Conservation (phyloP, 2,888 invertebrate species). For the Lasioglossum morio region DNA sequence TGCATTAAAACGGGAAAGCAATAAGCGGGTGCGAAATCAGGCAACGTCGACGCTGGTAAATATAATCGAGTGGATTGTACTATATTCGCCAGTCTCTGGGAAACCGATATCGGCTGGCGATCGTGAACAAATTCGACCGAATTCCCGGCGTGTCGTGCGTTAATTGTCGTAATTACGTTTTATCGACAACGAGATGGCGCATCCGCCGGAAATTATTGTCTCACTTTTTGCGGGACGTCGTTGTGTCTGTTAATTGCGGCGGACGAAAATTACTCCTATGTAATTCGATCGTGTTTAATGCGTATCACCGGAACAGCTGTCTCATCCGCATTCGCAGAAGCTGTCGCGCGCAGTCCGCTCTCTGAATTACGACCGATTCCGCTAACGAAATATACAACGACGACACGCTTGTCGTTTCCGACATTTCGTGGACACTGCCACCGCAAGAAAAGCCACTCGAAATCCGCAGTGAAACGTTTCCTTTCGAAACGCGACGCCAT, state of each 20-base stretch:
- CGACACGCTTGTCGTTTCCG: neutral
- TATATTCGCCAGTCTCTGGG: neutral
- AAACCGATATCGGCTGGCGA: conserved; percentile 8
- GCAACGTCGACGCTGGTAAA: conserved; percentile 5
- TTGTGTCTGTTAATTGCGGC: conserved; percentile 43
- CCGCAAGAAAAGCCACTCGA: neutral
- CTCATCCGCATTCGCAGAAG: conserved; percentile 3
- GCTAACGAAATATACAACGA: conserved; percentile 13
- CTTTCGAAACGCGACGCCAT: neutral
- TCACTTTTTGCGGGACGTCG: conserved; percentile 46
- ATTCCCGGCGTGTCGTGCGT: conserved; percentile 43
- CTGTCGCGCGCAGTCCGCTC: conserved; percentile 4
- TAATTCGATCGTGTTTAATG: conserved; percentile 42
- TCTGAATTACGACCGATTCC: conserved; percentile 16
- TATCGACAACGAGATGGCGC: conserved; percentile 52
- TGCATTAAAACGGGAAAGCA: conserved; percentile 5
- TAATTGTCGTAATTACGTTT: conserved; percentile 61
- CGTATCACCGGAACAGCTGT: conserved; percentile 27
- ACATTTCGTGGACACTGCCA: neutral
- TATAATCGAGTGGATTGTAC: conserved; percentile 17
- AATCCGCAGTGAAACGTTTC: neutral
- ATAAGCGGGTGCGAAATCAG: conserved; percentile 2
- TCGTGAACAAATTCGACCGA: conserved; percentile 38
- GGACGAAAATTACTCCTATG: conserved; percentile 45
- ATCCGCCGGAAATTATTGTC: conserved; percentile 49